Evolutionary conservation across 2,797 vertebrate genomes (phyloP).

Genomic region (Artibeus lituratus): DNA sequence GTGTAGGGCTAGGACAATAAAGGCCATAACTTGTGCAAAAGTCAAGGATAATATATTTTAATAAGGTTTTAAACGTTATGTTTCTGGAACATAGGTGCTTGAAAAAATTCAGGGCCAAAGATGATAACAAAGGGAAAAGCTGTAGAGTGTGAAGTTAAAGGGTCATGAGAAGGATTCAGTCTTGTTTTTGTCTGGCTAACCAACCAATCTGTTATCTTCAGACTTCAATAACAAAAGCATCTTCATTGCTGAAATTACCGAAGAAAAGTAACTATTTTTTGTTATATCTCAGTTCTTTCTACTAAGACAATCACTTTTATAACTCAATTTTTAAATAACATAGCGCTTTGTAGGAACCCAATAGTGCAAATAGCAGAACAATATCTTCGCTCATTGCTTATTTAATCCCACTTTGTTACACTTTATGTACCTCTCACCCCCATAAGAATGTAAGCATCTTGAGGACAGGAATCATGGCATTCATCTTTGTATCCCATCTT

Average conservation of each 20-base stretch:
- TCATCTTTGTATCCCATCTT: neutral
- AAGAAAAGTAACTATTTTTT: neutral
- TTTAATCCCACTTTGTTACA: neutral
- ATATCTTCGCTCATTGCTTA: neutral
- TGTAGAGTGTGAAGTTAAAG: neutral
- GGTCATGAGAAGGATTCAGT: neutral
- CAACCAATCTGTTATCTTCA: neutral
- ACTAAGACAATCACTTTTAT: neutral
- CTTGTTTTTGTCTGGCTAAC: constrained; percentile 28
- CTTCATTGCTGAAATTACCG: constrained; percentile 21
- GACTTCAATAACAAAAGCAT: neutral
- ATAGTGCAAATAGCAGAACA: neutral
- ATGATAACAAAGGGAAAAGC: neutral
- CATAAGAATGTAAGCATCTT: neutral
- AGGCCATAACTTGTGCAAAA: neutral
- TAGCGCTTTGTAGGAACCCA: neutral
- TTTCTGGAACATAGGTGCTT: neutral
- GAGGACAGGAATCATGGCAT: neutral
- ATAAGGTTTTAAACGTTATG: neutral
- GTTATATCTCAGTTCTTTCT: neutral
- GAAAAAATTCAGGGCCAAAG: neutral
- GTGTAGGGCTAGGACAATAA: constrained; percentile 33
- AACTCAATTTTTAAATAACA: neutral
- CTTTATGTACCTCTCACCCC: neutral
- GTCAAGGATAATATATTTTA: constrained; percentile 2